Evolutionary conservation across 2,888 invertebrate species (phyloP).

Genomic region (Laothoe populi): DNA sequence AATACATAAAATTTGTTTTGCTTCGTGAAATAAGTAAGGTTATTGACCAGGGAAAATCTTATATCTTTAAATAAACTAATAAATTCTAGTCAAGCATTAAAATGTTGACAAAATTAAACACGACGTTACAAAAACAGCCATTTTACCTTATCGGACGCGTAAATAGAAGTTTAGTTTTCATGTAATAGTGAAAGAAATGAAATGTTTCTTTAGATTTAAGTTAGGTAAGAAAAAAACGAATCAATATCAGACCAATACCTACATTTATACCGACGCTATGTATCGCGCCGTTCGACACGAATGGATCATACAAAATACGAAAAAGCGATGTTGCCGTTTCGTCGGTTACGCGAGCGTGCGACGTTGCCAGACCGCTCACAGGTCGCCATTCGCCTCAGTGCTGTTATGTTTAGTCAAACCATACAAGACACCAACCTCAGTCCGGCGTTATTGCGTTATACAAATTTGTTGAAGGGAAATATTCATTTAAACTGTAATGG

Average conservation of each 20-base stretch:
- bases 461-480: not conserved
- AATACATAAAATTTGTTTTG: no score
- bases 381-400: slow-evolving; percentile 31
- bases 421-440: slow-evolving; percentile 36
- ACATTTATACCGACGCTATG: not conserved
- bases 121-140: no score
- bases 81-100: not conserved
- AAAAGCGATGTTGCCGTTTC: slow-evolving; percentile 46
- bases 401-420: slow-evolving; percentile 6
- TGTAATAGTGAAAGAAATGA: no score
- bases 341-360: slow-evolving; percentile 46
- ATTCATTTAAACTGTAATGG: not conserved
- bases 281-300: slow-evolving; percentile 24
- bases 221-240: not conserved
- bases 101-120: no score
- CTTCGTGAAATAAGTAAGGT: no score
- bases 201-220: no score
- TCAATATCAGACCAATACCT: slow-evolving; percentile 7
- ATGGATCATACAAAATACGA: slow-evolving; percentile 54
- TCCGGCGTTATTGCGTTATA: slow-evolving; percentile 9
- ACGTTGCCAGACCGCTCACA: slow-evolving; percentile 60
- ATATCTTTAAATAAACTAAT: no score
- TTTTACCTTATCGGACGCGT: no score
- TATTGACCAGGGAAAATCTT: no score
- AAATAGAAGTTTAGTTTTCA: no score